A percentile compares a stretch with the other conserved stretches of the same genome.
Conservation (phyloP, 2,888 invertebrate species). For the Flabesymbios commensalis region DNA sequence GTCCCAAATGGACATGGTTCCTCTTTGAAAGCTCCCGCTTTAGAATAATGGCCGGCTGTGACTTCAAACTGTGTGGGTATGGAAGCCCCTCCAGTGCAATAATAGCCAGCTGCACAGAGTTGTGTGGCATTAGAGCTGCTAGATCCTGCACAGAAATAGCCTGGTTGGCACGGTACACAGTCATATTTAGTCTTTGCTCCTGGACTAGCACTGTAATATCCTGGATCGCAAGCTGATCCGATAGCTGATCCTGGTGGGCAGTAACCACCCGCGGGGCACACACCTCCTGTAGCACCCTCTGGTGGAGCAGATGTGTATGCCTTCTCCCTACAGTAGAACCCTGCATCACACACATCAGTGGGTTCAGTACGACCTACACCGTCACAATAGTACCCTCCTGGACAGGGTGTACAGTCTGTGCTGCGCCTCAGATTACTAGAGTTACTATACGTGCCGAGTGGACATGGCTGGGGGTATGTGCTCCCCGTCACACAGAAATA, state of each 20-base stretch:
- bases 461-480: constrained; percentile 51
- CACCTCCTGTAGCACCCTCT: constrained; percentile 55
- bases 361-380: constrained; percentile 54
- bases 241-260: constrained; percentile 54
- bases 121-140: constrained; percentile 27
- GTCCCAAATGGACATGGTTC: constrained; percentile 51
- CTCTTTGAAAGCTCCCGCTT: constrained; percentile 51
- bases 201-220: constrained; percentile 50
- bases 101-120: constrained; percentile 54
- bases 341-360: constrained; percentile 44
- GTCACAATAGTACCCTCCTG: constrained; percentile 59
- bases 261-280: constrained; percentile 57
- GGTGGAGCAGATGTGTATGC: constrained; percentile 59
- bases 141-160: constrained; percentile 54
- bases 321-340: constrained; percentile 49
- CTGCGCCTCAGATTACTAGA: constrained; percentile 43
- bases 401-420: constrained; percentile 58
- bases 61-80: constrained; percentile 50
- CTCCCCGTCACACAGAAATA: constrained; percentile 57
- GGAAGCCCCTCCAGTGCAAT: constrained; percentile 54
- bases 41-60: constrained; percentile 50
- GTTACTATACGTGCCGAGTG: constrained; percentile 58
- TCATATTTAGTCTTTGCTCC: constrained; percentile 54
- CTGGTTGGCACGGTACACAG: constrained; percentile 58
- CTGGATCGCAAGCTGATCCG: constrained; percentile 48